A percentile compares a stretch with the other conserved stretches of the same genome.
Evolutionary conservation across 2,113 vertebrate genomes (phyloP).

Genomic region (Scomber japonicus): DNA sequence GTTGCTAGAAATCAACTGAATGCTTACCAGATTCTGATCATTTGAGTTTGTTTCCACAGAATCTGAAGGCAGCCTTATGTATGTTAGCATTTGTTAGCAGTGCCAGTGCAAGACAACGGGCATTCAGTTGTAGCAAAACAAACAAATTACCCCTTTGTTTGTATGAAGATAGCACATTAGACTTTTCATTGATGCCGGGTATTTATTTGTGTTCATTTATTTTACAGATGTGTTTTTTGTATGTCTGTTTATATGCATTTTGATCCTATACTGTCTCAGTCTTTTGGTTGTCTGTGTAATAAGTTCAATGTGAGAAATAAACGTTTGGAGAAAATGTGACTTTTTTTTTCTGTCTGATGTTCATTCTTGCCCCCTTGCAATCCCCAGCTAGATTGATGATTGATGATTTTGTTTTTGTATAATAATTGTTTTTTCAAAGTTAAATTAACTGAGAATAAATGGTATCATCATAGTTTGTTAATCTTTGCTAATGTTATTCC

Average conservation of each 20-base stretch:
- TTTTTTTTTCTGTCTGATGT: background rate
- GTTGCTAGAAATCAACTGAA: slow-evolving; percentile 7
- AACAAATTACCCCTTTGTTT: slow-evolving; percentile 18
- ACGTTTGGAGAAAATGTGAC: slow-evolving; percentile 53
- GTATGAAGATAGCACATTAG: slow-evolving; percentile 9
- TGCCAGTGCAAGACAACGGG: slow-evolving; percentile 19
- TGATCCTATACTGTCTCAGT: slow-evolving; percentile 2
- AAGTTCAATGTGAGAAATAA: slow-evolving; percentile 57
- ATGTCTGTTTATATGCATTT: slow-evolving; percentile 29
- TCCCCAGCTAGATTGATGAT: background rate
- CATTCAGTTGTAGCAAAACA: slow-evolving; percentile 47
- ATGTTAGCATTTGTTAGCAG: slow-evolving; percentile 23
- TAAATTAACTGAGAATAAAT: no score
- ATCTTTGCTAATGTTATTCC: no score
- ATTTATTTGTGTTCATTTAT: slow-evolving; percentile 5
- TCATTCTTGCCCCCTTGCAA: background rate
- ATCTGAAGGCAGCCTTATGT: slow-evolving; percentile 8
- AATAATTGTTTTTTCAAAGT: no score
- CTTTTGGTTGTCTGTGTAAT: slow-evolving; percentile 49
- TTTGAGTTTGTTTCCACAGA: slow-evolving; percentile 19
- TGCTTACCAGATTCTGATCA: slow-evolving; percentile 14
- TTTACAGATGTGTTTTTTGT: background rate
- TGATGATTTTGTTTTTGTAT: background rate
- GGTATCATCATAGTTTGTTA: no score
- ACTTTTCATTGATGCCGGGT: background rate